A percentile compares a stretch with the other conserved stretches of the same genome.
Conservation (phyloP, 1,140 invertebrate genomes). For the Zophobas atratus region DNA sequence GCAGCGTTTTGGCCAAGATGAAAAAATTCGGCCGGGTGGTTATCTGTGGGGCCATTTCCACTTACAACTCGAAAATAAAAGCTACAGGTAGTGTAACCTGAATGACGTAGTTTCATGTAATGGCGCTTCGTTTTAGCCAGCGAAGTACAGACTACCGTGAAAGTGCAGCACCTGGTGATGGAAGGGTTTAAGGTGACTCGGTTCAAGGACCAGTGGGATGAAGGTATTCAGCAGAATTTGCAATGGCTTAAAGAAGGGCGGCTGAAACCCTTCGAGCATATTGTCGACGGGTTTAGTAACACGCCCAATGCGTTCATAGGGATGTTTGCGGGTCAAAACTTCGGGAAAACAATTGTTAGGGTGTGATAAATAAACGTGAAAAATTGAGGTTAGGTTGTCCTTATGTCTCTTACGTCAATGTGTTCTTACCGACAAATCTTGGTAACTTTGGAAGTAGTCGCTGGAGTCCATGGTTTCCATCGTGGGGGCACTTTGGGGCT, state of each 20-base stretch:
- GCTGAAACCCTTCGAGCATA: constrained; percentile 74
- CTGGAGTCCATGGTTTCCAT: constrained; percentile 50
- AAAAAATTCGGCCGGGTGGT: constrained; percentile 73
- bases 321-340: constrained; percentile 74
- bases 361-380: constrained; percentile 18
- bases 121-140: not conserved
- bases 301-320: constrained; percentile 75
- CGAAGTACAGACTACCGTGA: constrained; percentile 71
- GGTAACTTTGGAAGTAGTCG: constrained; percentile 71
- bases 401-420: constrained; percentile 41
- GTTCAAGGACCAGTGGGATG: constrained; percentile 69
- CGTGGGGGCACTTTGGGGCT: not conserved
- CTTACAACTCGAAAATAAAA: constrained; percentile 70
- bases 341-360: constrained; percentile 73
- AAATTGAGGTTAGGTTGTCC: constrained; percentile 65
- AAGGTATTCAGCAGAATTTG: constrained; percentile 73
- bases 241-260: constrained; percentile 73
- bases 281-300: constrained; percentile 76
- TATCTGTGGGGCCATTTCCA: constrained; percentile 76
- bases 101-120: not conserved
- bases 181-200: constrained; percentile 74
- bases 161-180: constrained; percentile 72
- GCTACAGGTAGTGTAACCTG: constrained; percentile 19
- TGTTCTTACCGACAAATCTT: constrained; percentile 70
- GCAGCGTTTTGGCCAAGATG: constrained; percentile 74